These are phyloP conservation scores for Kryptolebias ocellatus DNA, from an alignment of 2,797 vertebrate genomes.

Conservation along the genomic window DNA sequence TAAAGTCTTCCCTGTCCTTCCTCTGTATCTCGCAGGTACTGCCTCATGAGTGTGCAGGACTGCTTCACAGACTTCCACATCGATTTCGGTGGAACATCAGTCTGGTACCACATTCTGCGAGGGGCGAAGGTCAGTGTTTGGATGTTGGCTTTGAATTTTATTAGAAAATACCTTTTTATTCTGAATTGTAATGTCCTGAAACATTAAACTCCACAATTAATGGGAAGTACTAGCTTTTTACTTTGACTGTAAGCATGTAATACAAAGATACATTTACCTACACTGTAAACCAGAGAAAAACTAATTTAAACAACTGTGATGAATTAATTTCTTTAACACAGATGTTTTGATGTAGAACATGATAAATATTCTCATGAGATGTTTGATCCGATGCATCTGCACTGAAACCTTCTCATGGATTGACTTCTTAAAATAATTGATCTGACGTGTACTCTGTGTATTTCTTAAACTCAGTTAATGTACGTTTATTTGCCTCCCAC, in stretches of 20 bases:
- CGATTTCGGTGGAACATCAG: constrained; percentile 97
- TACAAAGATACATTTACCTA: too few species aligned
- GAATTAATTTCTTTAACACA: not conserved
- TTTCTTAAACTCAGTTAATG: constrained; percentile 1
- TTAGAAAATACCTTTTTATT: too few species aligned
- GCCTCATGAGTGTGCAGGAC: constrained; percentile 98
- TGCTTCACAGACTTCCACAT: constrained; percentile 99
- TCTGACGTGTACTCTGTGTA: not conserved
- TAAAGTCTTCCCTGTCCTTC: not conserved
- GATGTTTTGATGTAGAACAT: not conserved
- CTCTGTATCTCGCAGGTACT: constrained; percentile 83
- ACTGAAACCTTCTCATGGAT: not conserved
- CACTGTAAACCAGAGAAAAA: too few species aligned
- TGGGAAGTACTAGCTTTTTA: too few species aligned
- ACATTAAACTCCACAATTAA: too few species aligned
- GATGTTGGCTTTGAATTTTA: not conserved
- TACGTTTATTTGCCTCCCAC: constrained; percentile 11
- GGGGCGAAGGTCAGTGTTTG: constrained; percentile 90
- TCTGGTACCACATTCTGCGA: constrained; percentile 97
- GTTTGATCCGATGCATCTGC: not conserved
- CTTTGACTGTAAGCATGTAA: too few species aligned
- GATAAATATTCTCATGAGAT: too few species aligned
- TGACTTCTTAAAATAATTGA: not conserved
- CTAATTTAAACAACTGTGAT: too few species aligned
- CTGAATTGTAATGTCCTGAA: too few species aligned